phyloP scores from a whole-genome alignment of 2,113 vertebrate species.

The Lontra canadensis region DNA sequence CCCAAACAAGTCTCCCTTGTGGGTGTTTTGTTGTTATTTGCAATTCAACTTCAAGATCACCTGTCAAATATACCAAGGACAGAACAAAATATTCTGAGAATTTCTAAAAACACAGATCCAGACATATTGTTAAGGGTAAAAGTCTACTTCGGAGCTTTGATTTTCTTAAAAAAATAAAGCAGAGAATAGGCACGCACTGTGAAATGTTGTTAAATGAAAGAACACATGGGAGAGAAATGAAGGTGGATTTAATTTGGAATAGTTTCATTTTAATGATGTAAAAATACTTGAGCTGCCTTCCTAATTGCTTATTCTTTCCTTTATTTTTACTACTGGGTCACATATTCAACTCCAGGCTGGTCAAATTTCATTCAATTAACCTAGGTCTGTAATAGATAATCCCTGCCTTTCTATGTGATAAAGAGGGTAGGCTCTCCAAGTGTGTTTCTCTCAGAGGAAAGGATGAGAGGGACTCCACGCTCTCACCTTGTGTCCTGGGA shows the following conservation, averaged over 20 bases:
- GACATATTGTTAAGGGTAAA: neutral
- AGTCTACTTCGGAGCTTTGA: neutral
- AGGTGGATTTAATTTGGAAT: neutral
- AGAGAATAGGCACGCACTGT: neutral
- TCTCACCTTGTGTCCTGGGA: neutral
- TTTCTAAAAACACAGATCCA: neutral
- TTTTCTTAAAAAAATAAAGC: neutral
- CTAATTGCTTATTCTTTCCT: neutral
- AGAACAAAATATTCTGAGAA: neutral
- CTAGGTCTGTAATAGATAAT: neutral
- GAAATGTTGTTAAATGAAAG: slow-evolving; percentile 47
- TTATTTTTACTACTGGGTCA: neutral
- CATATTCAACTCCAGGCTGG: neutral
- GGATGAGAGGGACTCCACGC: neutral
- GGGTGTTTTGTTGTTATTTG: neutral
- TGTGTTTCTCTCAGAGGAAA: neutral
- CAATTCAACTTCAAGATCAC: neutral
- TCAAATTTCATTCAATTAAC: neutral
- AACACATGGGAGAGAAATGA: neutral
- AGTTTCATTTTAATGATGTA: neutral
- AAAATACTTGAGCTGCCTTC: neutral
- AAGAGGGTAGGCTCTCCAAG: no score
- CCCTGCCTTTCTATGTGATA: neutral
- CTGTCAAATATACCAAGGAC: neutral
- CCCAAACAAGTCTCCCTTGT: neutral